A percentile compares a stretch with the other conserved stretches of the same genome.
These are phyloP conservation scores for Callyntrura sp. DNA, from an alignment of 2,888 invertebrate species.

Conservation along the genomic window DNA sequence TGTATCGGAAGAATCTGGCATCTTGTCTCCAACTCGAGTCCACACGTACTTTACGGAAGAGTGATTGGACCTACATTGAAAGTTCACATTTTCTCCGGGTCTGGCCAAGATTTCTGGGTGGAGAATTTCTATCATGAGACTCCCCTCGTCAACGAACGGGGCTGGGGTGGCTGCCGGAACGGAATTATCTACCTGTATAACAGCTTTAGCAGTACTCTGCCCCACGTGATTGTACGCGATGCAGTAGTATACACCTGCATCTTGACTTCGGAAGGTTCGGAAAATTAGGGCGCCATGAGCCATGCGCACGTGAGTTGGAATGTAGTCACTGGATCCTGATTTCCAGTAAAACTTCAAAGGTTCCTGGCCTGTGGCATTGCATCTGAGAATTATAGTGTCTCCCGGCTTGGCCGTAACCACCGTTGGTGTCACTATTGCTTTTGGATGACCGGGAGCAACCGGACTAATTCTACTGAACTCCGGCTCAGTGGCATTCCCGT, in stretches of 20 bases:
- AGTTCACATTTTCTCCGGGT: constrained; percentile 77
- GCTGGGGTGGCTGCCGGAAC: background rate
- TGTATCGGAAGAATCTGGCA: constrained; percentile 76
- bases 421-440: constrained; percentile 62
- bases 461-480: constrained; percentile 11
- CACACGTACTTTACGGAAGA: constrained; percentile 64
- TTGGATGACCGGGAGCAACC: constrained; percentile 62
- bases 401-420: constrained; percentile 72
- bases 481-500: background rate
- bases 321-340: constrained; percentile 75
- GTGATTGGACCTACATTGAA: constrained; percentile 68
- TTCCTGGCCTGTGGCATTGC: constrained; percentile 77
- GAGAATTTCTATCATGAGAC: constrained; percentile 44
- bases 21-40: constrained; percentile 60
- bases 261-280: constrained; percentile 67
- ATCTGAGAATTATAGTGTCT: constrained; percentile 76
- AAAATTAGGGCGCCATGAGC: constrained; percentile 78
- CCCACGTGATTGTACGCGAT: constrained; percentile 79
- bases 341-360: constrained; percentile 81
- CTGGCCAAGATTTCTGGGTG: constrained; percentile 47
- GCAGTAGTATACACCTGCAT: constrained; percentile 77
- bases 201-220: constrained; percentile 71
- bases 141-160: background rate
- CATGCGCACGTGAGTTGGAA: constrained; percentile 77
- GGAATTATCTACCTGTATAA: constrained; percentile 50